A percentile compares a stretch with the other conserved stretches of the same genome.
Conservation (phyloP, 2,113 vertebrate species). For the Macrotus californicus region DNA sequence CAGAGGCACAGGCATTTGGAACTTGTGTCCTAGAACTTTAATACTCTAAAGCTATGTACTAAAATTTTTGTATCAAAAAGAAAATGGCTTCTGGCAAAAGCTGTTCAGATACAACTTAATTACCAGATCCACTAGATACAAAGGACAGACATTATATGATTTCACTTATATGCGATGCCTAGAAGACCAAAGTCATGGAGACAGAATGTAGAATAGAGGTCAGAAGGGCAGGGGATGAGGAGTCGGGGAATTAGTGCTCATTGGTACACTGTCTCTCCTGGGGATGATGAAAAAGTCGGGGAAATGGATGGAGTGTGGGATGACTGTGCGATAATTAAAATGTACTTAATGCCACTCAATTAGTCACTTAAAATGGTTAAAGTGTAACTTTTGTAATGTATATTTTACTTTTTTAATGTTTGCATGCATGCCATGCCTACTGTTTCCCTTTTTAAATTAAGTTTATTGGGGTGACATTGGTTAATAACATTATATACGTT, state of each 20-base stretch:
- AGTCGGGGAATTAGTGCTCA: background rate
- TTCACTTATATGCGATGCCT: background rate
- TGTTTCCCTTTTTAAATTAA: background rate
- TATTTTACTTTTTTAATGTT: background rate
- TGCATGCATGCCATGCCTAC: background rate
- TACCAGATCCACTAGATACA: background rate
- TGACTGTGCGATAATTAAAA: background rate
- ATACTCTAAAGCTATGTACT: conserved; percentile 42
- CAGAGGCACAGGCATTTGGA: background rate
- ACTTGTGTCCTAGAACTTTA: conserved; percentile 40
- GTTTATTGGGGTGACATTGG: background rate
- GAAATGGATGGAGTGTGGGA: background rate
- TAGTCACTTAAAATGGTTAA: background rate
- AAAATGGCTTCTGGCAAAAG: conserved; percentile 15
- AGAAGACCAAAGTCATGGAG: background rate
- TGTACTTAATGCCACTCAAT: background rate
- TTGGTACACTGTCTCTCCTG: background rate
- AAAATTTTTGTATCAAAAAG: conserved; percentile 47
- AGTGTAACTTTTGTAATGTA: background rate
- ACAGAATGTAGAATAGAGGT: background rate
- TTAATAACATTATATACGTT: background rate
- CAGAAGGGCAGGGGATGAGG: background rate
- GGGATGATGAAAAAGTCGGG: background rate
- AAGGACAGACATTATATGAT: background rate
- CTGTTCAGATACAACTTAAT: conserved; percentile 6